phyloP scores from a whole-genome alignment of 2,113 vertebrate species.

The Rhynchopsitta pachyrhyncha region DNA sequence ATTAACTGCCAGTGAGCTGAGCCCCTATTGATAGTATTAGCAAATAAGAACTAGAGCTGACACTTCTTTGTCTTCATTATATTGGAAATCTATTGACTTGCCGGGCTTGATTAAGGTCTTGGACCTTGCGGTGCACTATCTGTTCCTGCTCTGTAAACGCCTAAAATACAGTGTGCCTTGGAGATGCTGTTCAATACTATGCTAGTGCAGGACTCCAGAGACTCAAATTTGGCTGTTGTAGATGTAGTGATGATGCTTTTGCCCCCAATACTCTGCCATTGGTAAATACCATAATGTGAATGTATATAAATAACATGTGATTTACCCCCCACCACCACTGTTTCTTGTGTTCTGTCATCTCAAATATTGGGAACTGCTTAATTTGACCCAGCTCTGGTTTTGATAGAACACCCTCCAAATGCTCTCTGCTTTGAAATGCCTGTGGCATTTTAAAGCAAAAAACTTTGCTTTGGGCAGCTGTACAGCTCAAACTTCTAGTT shows the following conservation, averaged over 20 bases:
- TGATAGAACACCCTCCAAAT: neutral
- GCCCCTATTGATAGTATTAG: constrained; percentile 32
- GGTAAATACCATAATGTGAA: neutral
- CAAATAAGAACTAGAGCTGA: constrained; percentile 28
- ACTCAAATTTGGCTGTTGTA: neutral
- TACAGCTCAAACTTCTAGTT: neutral
- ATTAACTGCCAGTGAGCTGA: constrained; percentile 63
- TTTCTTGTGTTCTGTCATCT: neutral
- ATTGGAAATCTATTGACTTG: constrained; percentile 32
- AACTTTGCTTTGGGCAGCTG: neutral
- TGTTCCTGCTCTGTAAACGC: neutral
- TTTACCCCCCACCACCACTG: rapidly evolving
- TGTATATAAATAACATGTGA: neutral
- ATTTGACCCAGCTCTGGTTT: neutral
- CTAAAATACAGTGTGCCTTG: neutral
- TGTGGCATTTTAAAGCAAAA: neutral
- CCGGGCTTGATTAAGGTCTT: constrained; percentile 22
- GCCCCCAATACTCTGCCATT: neutral
- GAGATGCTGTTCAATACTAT: neutral
- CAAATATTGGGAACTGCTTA: neutral
- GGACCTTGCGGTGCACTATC: neutral
- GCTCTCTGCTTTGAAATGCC: neutral
- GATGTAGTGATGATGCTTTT: neutral
- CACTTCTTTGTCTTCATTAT: constrained; percentile 20
- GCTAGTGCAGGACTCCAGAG: neutral